Evolutionary conservation across 2,888 invertebrate species (phyloP).

Genomic region (Pyrochroa serraticornis): DNA sequence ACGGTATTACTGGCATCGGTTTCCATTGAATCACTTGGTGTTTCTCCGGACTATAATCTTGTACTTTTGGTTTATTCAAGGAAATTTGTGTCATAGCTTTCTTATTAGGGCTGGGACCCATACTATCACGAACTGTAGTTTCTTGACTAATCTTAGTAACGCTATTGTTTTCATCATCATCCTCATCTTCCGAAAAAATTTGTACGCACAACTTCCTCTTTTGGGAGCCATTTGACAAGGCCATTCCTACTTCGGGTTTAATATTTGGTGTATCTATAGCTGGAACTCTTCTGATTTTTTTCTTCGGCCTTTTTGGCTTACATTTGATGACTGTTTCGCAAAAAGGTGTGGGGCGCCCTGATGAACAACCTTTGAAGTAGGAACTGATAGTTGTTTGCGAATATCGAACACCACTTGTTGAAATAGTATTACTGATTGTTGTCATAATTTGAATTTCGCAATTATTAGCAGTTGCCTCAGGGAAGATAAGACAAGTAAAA

Average conservation of each 20-base stretch:
- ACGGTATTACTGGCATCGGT: too few species aligned
- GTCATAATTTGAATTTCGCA: too few species aligned
- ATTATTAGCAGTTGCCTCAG: too few species aligned
- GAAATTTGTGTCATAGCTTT: too few species aligned
- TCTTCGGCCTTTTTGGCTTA: background rate
- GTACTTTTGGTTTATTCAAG: too few species aligned
- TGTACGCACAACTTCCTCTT: slow-evolving; percentile 4
- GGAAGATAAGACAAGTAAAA: too few species aligned
- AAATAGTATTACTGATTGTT: too few species aligned
- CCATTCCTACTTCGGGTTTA: background rate
- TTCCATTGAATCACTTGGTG: too few species aligned
- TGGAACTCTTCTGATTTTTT: background rate
- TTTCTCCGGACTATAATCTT: too few species aligned
- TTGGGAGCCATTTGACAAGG: background rate
- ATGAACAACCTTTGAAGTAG: slow-evolving; percentile 1
- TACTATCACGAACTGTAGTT: too few species aligned
- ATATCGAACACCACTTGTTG: background rate
- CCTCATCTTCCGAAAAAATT: slow-evolving; percentile 17
- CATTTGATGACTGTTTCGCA: background rate
- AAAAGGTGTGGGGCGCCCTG: background rate
- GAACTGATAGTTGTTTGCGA: slow-evolving; percentile 8
- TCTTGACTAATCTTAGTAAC: background rate
- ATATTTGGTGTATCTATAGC: background rate
- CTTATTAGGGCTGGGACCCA: too few species aligned
- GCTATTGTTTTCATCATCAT: background rate